Base-by-base conservation (phyloP, 2,113 vertebrate genomes). In the Mormyrus iriodes region DNA sequence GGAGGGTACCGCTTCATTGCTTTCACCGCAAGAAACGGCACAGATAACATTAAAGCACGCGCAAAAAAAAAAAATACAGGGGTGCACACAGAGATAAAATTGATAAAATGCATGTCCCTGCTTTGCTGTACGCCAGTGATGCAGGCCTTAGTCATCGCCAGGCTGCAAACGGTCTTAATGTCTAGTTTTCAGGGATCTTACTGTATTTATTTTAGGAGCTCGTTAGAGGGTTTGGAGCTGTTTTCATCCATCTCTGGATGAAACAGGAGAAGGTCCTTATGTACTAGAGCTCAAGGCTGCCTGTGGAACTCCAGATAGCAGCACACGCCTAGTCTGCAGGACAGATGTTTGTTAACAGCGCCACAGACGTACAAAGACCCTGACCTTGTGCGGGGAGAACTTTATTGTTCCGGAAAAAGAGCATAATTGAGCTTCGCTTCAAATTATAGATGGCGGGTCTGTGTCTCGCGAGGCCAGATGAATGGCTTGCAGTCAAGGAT, bases 331-430 rank as follows among this genome's bases (percentile, higher is more conserved):
- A 27, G 95, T 97, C 96, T 97, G 96, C 93, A 93, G 95, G 96
- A 97, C 97, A 98, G 96, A 98, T 97, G 97, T 97, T 97, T 96
- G 95, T 95, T 95, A 95, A 97, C 94, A 96, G 94, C 93, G 88
- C 89, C 87, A 92, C 94, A 88, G 90, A 93, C 90, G 88, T 94
- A 95, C 94, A 95, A 94, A 95, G 94, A 94, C 95, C 92, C 95
- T 96, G 95, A 96, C 95, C 96, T 96, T 95, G 94, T 92, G 92
- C 95, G 95, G 90, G 94, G 95, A 96, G 95, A 95, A 95, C 93
- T 95, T 96, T 95, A 97, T 96, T 96, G 96, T 96, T 94, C 95
- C 91, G 94, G 95, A 96, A 97, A 96, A 95, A 94, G 91, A 94
- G 92, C 92, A 92, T 96, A 96, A 96, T 96, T 96, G 93, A 91